phyloP scores from a whole-genome alignment of 2,888 invertebrate species.

The Didymodactylos carnosus region DNA sequence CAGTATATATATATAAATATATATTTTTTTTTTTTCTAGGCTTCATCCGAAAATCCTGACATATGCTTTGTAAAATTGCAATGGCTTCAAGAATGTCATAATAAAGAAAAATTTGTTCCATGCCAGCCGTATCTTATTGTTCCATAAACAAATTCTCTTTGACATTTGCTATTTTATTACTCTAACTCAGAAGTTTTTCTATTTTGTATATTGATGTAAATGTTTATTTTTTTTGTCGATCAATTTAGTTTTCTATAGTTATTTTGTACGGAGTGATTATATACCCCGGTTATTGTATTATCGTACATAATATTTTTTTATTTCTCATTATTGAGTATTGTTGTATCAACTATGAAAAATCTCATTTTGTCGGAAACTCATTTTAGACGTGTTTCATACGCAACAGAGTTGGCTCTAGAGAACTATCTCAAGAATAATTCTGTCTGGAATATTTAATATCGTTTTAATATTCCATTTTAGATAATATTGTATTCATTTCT shows the following conservation, averaged over 20 bases:
- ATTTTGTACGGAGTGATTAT: too few species aligned
- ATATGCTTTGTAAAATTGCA: constrained; percentile 4
- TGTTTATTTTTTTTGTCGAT: neutral
- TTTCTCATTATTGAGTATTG: too few species aligned
- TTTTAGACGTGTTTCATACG: too few species aligned
- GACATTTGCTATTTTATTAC: neutral
- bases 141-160: neutral
- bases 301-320: too few species aligned
- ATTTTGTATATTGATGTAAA: neutral
- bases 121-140: neutral
- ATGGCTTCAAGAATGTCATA: constrained; percentile 8
- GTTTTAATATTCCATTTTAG: too few species aligned
- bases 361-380: too few species aligned
- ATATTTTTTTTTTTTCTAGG: neutral
- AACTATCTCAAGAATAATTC: too few species aligned
- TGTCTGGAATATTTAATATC: too few species aligned
- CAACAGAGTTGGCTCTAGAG: too few species aligned
- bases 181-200: neutral
- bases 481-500: too few species aligned
- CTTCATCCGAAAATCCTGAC: neutral
- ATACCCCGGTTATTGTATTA: too few species aligned
- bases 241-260: neutral
- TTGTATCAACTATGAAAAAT: too few species aligned
- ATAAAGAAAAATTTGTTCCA: constrained; percentile 1
- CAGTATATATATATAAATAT: neutral